A percentile compares a stretch with the other conserved stretches of the same genome.
Conservation (phyloP, 1,140 invertebrate genomes). For the Argopecten irradians region DNA sequence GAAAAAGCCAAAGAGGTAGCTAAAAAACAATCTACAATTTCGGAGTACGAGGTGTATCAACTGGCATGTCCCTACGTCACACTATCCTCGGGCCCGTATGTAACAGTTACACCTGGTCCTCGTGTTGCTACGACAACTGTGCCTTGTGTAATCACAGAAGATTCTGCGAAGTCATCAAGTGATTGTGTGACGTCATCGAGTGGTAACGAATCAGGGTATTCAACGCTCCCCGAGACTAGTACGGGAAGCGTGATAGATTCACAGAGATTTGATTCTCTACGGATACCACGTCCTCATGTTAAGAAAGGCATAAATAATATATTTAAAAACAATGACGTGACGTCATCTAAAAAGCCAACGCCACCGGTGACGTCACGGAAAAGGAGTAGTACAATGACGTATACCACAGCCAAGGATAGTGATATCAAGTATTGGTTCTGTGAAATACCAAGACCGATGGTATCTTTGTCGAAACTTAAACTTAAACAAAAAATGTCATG, state of each 20-base stretch:
- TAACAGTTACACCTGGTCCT: not conserved
- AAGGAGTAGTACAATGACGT: constrained; percentile 14
- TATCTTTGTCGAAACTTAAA: constrained; percentile 1
- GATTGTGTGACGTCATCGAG: not conserved
- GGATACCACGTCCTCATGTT: not conserved
- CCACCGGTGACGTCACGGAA: not conserved
- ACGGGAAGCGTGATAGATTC: not conserved
- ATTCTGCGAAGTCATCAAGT: not conserved
- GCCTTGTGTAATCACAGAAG: not conserved
- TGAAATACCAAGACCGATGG: not conserved
- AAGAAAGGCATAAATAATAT: not conserved
- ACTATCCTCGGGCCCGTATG: not conserved
- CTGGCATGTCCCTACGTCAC: not conserved
- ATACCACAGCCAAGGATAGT: not conserved
- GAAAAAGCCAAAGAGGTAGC: not conserved
- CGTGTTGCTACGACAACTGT: not conserved
- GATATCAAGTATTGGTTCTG: constrained; percentile 8
- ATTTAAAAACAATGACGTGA: not conserved
- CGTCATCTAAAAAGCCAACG: not conserved
- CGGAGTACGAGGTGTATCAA: not conserved
- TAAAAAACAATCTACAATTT: not conserved
- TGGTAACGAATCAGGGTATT: not conserved
- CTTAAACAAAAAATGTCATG: not conserved
- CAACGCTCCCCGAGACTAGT: not conserved
- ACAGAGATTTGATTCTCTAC: not conserved